These are phyloP conservation scores for Agrotis puta DNA, from an alignment of 2,888 invertebrate genomes.

Conservation along the genomic window DNA sequence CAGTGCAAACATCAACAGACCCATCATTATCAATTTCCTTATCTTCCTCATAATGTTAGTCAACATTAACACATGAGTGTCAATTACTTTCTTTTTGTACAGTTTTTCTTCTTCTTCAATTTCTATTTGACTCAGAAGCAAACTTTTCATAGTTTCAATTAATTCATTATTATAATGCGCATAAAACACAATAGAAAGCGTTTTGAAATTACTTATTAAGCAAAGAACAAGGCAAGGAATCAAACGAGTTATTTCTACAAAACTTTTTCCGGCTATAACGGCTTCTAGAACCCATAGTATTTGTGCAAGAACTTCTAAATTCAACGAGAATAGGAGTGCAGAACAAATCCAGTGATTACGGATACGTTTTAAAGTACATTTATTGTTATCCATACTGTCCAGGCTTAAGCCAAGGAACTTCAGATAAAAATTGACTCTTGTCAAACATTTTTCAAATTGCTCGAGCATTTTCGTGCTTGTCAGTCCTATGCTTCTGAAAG, in stretches of 20 bases:
- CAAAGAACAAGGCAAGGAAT: conserved; percentile 48
- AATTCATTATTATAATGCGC: conserved; percentile 38
- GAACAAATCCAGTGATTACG: conserved; percentile 25
- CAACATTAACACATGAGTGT: conserved; percentile 34
- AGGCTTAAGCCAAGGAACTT: conserved; percentile 39
- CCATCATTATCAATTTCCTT: conserved; percentile 21
- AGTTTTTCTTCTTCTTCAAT: conserved; percentile 17
- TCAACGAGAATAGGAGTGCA: conserved; percentile 29
- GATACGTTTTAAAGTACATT: conserved; percentile 14
- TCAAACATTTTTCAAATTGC: conserved; percentile 37
- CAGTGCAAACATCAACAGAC: conserved; percentile 38
- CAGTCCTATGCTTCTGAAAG: not conserved
- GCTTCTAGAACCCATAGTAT: conserved; percentile 42
- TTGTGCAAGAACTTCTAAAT: conserved; percentile 26
- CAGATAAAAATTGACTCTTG: conserved; percentile 41
- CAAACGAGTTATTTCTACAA: conserved; percentile 49
- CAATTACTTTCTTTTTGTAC: conserved; percentile 34
- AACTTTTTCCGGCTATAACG: conserved; percentile 33
- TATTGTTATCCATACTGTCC: conserved; percentile 8
- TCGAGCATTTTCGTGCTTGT: conserved; percentile 41
- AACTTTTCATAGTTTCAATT: conserved; percentile 32
- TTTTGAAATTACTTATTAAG: conserved; percentile 36
- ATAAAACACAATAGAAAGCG: conserved; percentile 32
- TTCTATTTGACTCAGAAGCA: conserved; percentile 22
- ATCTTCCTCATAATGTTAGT: conserved; percentile 21